Percentiles rank a stretch among this genome's conserved stretches.
Evolutionary conservation across 2,113 vertebrate species (phyloP).

Genomic region (Syrrhaptes paradoxus): DNA sequence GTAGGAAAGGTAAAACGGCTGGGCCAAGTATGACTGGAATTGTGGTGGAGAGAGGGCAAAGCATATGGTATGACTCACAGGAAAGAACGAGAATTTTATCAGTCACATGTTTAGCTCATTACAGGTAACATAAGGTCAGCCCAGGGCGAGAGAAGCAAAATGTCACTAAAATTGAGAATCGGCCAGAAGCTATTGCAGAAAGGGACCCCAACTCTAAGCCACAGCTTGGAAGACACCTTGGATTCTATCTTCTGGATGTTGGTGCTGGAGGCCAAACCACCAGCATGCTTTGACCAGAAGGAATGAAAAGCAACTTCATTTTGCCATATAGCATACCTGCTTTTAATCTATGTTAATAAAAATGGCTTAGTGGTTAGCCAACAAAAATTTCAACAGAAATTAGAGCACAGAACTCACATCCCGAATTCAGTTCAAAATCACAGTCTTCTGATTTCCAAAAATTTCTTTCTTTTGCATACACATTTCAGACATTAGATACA

Average conservation of each 20-base stretch:
- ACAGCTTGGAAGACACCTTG: background rate
- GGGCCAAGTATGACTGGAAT: background rate
- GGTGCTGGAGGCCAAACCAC: background rate
- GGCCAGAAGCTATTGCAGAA: background rate
- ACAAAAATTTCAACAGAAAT: background rate
- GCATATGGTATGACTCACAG: background rate
- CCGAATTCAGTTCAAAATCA: background rate
- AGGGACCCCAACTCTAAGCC: background rate
- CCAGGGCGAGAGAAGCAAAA: background rate
- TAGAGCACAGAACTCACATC: background rate
- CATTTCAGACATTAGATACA: background rate
- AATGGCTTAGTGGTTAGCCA: background rate
- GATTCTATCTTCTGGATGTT: background rate
- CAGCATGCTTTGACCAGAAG: background rate
- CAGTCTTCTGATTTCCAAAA: background rate
- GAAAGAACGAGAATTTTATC: conserved; percentile 7
- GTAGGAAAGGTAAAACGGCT: background rate
- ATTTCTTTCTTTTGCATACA: background rate
- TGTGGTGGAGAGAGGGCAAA: background rate
- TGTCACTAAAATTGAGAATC: accelerated
- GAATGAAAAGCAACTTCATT: background rate
- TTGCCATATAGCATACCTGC: background rate
- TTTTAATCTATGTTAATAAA: background rate
- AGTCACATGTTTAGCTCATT: background rate
- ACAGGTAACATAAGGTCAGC: background rate